Evolutionary conservation across 2,113 vertebrate genomes (phyloP).

Genomic region (Sinocyclocheilus anophthalmus): DNA sequence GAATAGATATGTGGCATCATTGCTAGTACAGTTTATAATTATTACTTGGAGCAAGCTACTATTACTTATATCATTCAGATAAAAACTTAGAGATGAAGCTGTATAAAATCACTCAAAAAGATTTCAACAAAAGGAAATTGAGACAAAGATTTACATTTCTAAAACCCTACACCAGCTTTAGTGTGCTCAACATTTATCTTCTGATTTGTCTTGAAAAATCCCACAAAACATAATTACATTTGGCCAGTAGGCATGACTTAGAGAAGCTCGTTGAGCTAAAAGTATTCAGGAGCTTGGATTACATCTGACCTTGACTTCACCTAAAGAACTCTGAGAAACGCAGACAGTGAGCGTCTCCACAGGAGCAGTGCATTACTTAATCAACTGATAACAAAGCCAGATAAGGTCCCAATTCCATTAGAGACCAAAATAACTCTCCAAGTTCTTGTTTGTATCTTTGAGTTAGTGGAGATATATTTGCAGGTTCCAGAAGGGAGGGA

Average conservation of each 20-base stretch:
- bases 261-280: not conserved
- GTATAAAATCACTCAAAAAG: not conserved
- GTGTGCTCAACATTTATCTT: conserved; percentile 14
- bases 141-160: not conserved
- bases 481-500: conserved; percentile 40
- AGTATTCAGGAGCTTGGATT: conserved; percentile 61
- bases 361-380: conserved; percentile 72
- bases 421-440: conserved; percentile 66
- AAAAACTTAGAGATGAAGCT: not conserved
- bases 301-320: conserved; percentile 78
- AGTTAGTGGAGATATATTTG: conserved; percentile 56
- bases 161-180: conserved; percentile 10
- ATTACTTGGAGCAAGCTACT: too few species aligned
- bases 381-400: conserved; percentile 74
- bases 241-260: conserved; percentile 26
- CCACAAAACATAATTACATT: conserved; percentile 25
- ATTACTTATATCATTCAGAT: not conserved
- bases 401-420: conserved; percentile 75
- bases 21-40: too few species aligned
- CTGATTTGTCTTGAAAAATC: conserved; percentile 6
- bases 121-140: not conserved
- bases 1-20: too few species aligned
- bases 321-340: conserved; percentile 62
- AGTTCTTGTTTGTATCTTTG: conserved; percentile 61
- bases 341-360: conserved; percentile 55